Evolutionary conservation across 23 tunicate species (phyloP).

Genomic region (Styela clava): DNA sequence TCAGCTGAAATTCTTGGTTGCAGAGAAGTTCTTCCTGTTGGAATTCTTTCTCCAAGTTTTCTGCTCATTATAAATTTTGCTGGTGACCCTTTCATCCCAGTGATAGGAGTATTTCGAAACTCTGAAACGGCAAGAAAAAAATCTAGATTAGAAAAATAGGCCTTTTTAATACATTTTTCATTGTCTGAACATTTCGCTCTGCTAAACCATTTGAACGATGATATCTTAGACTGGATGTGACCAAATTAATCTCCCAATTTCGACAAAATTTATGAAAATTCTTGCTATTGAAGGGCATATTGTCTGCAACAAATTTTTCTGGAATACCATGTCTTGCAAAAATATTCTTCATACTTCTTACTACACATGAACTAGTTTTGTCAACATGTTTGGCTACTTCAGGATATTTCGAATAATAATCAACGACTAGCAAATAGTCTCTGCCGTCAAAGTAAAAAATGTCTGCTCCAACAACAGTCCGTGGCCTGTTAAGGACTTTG

Average conservation of each 20-base stretch:
- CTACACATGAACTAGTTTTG: slow-evolving; percentile 26
- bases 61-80: slow-evolving; percentile 16
- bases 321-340: slow-evolving; percentile 46
- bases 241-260: slow-evolving; percentile 18
- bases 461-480: slow-evolving; percentile 28
- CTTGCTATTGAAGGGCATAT: slow-evolving; percentile 33
- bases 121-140: slow-evolving; percentile 29
- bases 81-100: slow-evolving; percentile 34
- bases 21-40: no score
- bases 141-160: slow-evolving; percentile 18
- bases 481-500: slow-evolving; percentile 31
- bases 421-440: slow-evolving; percentile 40
- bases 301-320: slow-evolving; percentile 17
- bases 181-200: slow-evolving; percentile 31
- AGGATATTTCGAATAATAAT: slow-evolving; percentile 45
- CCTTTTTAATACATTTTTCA: slow-evolving; percentile 25
- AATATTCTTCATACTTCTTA: slow-evolving; percentile 13
- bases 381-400: slow-evolving; percentile 19
- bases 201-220: slow-evolving; percentile 31
- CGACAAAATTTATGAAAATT: slow-evolving; percentile 13
- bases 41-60: slow-evolving; percentile 1
- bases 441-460: slow-evolving; percentile 31
- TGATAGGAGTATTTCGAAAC: slow-evolving; percentile 20
- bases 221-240: slow-evolving; percentile 34
- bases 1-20: no score